Conservation (phyloP, 2,797 vertebrate genomes). For the Poecilia picta region DNA sequence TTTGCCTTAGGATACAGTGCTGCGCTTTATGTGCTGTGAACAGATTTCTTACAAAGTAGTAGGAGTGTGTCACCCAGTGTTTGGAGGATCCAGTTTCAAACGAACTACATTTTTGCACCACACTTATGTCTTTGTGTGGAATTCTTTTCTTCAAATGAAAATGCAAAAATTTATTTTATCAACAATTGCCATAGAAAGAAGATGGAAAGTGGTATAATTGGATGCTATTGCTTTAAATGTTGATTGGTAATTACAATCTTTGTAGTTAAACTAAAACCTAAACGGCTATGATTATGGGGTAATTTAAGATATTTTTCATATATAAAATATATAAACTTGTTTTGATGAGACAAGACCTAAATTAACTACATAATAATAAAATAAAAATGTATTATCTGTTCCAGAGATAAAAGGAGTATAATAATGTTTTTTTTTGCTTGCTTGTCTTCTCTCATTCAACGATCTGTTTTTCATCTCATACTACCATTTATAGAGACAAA, state of each 20-base stretch:
- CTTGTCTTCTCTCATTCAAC: not conserved
- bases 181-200: not conserved
- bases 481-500: slow-evolving; percentile 34
- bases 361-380: not conserved
- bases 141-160: not conserved
- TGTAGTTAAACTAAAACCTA: not conserved
- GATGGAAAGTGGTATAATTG: not conserved
- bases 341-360: not conserved
- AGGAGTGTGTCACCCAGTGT: slow-evolving; percentile 51
- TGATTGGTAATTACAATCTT: not conserved
- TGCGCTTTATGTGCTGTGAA: slow-evolving; percentile 67
- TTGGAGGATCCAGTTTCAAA: slow-evolving; percentile 39
- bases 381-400: not conserved
- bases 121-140: slow-evolving; percentile 2
- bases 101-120: slow-evolving; percentile 13
- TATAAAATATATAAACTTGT: not conserved
- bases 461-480: slow-evolving; percentile 1
- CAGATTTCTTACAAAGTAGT: slow-evolving; percentile 57
- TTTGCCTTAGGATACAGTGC: slow-evolving; percentile 76
- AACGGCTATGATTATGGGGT: not conserved
- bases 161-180: not conserved
- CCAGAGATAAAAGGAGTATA: not conserved
- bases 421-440: not conserved
- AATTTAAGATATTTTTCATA: not conserved
- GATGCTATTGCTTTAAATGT: not conserved